Evolutionary conservation across 2,888 invertebrate genomes (phyloP).

Genomic region (Apodemia hepburni): DNA sequence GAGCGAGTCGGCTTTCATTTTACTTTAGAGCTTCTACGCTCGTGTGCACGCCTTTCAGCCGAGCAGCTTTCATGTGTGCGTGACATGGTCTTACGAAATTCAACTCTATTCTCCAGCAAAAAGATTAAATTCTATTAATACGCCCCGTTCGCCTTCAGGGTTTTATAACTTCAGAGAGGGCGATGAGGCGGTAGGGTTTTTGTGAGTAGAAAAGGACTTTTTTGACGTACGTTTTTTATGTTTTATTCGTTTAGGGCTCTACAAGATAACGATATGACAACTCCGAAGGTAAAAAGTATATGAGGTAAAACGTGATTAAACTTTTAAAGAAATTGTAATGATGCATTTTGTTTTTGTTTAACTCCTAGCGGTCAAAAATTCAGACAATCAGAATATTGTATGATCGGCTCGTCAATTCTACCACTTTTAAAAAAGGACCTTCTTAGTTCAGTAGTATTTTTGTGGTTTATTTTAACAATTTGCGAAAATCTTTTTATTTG

Average conservation of each 20-base stretch:
- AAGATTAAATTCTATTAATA: constrained; percentile 52
- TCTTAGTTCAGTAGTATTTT: no score
- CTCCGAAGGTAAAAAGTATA: constrained; percentile 59
- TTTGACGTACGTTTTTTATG: constrained; percentile 79
- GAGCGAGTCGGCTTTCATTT: constrained; percentile 80
- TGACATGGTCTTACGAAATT: constrained; percentile 43
- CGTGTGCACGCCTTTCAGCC: constrained; percentile 76
- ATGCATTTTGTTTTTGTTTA: neutral
- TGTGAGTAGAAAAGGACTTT: constrained; percentile 75
- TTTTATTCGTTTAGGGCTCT: constrained; percentile 76
- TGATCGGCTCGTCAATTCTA: no score
- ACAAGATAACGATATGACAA: constrained; percentile 76
- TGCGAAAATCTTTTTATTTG: no score
- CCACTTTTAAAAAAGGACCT: no score
- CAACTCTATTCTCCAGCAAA: constrained; percentile 56
- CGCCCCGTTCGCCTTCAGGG: constrained; percentile 53
- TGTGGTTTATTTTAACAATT: no score
- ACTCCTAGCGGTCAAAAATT: no score
- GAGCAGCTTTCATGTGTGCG: constrained; percentile 49
- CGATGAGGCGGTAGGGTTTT: constrained; percentile 72
- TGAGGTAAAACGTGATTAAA: constrained; percentile 50
- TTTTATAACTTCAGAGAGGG: constrained; percentile 73
- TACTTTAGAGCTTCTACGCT: constrained; percentile 75
- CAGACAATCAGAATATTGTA: no score
- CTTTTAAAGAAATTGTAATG: constrained; percentile 21